These are phyloP conservation scores for Meteorus colon DNA, from an alignment of 2,888 invertebrate species.

Conservation along the genomic window DNA sequence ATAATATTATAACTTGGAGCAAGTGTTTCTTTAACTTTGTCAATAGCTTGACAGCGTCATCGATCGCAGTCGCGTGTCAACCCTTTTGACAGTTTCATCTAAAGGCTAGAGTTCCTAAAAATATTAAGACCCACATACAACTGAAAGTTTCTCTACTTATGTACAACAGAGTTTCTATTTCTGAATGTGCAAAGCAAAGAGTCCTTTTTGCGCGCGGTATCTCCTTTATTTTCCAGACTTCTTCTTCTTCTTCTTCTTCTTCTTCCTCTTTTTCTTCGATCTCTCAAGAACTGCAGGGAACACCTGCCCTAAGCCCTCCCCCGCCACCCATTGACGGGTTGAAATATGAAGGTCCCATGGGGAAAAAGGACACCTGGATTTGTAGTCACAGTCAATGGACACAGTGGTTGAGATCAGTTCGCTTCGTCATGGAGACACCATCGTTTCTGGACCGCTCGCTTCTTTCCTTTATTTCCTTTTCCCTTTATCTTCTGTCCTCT, in stretches of 20 bases:
- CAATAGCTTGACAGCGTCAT: slow-evolving; percentile 9
- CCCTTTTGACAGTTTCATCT: slow-evolving; percentile 56
- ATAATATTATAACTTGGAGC: not conserved
- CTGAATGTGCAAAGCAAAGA: not conserved
- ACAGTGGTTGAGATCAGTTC: not conserved
- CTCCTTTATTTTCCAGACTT: slow-evolving; percentile 53
- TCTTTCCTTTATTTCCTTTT: slow-evolving; percentile 15
- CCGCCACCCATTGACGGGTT: slow-evolving; percentile 66
- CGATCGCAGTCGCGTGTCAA: slow-evolving; percentile 62
- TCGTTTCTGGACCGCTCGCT: slow-evolving; percentile 13
- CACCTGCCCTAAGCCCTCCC: slow-evolving; percentile 61
- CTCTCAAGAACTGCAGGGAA: not conserved
- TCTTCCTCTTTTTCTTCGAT: slow-evolving; percentile 49
- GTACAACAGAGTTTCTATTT: not conserved
- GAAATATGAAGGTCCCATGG: slow-evolving; percentile 63
- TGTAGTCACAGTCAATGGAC: slow-evolving; percentile 54
- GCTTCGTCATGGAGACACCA: slow-evolving; percentile 22
- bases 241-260: slow-evolving; percentile 46
- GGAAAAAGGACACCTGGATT: slow-evolving; percentile 54
- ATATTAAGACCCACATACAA: slow-evolving; percentile 50
- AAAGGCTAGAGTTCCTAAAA: slow-evolving; percentile 51
- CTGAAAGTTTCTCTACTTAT: not conserved
- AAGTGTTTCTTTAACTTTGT: not conserved
- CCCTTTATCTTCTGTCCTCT: not conserved
- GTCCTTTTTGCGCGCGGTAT: slow-evolving; percentile 28